Percentiles rank a stretch among this genome's conserved stretches.
phyloP scores from a whole-genome alignment of 2,797 vertebrate genomes.

The Babyrousa celebensis region DNA sequence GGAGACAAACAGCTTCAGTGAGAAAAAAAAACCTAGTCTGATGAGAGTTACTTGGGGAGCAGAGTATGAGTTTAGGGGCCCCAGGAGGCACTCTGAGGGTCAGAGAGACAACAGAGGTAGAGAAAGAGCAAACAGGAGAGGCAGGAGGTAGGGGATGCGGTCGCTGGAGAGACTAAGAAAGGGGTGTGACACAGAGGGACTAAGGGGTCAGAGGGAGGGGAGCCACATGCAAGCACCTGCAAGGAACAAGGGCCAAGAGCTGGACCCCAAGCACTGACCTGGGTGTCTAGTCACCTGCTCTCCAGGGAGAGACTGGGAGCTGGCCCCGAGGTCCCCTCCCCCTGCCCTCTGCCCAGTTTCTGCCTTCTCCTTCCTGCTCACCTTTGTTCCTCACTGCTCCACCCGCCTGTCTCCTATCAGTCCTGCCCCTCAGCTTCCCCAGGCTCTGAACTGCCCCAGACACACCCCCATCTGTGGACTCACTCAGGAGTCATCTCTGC shows the following conservation, averaged over 20 bases:
- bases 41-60: not conserved
- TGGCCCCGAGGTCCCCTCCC: slow-evolving; percentile 4
- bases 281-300: slow-evolving; percentile 33
- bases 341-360: not conserved
- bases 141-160: not conserved
- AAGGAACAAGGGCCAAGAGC: not conserved
- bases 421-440: not conserved
- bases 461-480: not conserved
- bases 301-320: slow-evolving; percentile 37
- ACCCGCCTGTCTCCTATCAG: not conserved
- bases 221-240: not conserved
- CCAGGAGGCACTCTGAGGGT: not conserved
- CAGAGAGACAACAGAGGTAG: not conserved
- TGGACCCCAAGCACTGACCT: slow-evolving; percentile 73
- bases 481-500: not conserved
- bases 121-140: not conserved
- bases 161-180: not conserved
- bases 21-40: not conserved
- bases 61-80: not conserved
- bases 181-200: not conserved
- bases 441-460: not conserved
- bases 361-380: slow-evolving; percentile 3
- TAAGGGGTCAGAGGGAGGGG: not conserved
- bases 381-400: slow-evolving; percentile 69
- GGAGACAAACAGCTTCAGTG: not conserved